Base-by-base conservation (phyloP, 1,140 invertebrate genomes). In the Drosophila pseudoobscura region DNA sequence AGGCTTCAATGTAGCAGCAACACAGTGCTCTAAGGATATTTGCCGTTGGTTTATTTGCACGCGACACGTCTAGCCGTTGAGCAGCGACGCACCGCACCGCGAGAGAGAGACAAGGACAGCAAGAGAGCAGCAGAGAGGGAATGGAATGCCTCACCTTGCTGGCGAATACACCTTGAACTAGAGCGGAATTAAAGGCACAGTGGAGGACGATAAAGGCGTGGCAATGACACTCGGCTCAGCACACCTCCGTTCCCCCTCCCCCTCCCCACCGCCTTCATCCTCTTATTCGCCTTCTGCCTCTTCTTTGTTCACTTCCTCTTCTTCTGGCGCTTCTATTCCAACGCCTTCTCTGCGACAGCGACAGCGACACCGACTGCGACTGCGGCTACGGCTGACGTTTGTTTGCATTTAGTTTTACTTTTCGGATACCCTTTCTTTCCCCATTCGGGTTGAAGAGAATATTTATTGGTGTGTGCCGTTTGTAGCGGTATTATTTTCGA, bases 321-420 rank as follows among this genome's bases (percentile, higher is more conserved):
- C 43, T 43, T n/a, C 24, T 49, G 49, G 13, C 35, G 15, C 44
- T 49, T 24, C 24, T 24, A 24, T 24, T 26, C 24, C 4, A 26
- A 26, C 24, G 24, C 24, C 24, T 26, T 26, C 24, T 49, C n/a
- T 46, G 17, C 15, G 7, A n/a, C 9, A 13, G 51, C 20, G 20
- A 2, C 20, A 20, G 20, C 20, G 20, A n/a, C 9, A 13, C 31
- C 20, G 20, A 20, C 20, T 1, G 20, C 20, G 20, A 5, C 24
- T 26, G 24, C 51, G 29, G 51, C 24, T 26, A 5, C 51, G 29
- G 51, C 35, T 74, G 59, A 31, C 69, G 43, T 55, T 75, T 70
- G 77, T 70, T 79, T 72, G 43, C 58, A 31, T 44, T 55, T 70
- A 58, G 52, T 47, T 56, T 57, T 60, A 35, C 50, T 52, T 66